Evolutionary conservation across 1,140 invertebrate species (phyloP).

Genomic region (Protaetia brevitarsis): DNA sequence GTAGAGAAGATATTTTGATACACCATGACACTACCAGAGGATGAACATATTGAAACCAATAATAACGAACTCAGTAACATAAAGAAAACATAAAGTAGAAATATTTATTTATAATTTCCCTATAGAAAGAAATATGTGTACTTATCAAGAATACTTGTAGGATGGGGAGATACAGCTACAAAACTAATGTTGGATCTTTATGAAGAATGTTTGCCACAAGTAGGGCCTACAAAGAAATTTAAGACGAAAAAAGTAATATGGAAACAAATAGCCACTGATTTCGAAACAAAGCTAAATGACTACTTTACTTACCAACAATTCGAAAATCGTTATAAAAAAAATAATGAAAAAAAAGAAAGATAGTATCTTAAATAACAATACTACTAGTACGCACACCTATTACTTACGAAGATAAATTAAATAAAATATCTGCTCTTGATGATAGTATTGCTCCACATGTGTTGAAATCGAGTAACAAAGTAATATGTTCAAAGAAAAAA

Average conservation of each 20-base stretch:
- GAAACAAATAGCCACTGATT: constrained; percentile 12
- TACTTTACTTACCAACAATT: not conserved
- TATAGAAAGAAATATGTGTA: too few relatives aligned
- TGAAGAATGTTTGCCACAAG: not conserved
- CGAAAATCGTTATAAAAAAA: constrained; percentile 21
- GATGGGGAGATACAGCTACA: constrained; percentile 15
- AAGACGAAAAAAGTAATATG: constrained; percentile 27
- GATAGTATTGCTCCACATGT: constrained; percentile 12
- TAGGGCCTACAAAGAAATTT: constrained; percentile 27
- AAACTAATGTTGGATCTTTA: constrained; percentile 20
- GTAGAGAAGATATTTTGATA: not conserved
- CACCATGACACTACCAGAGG: not conserved
- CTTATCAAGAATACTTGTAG: too few relatives aligned
- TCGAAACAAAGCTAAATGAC: not conserved
- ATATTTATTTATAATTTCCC: not conserved
- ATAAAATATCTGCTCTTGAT: constrained; percentile 16
- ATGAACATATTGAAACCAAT: not conserved
- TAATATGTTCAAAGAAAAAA: not conserved
- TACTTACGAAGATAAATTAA: constrained; percentile 6
- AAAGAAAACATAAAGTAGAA: not conserved
- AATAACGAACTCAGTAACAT: not conserved
- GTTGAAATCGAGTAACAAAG: not conserved
- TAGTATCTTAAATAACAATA: not conserved
- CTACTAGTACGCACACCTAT: not conserved
- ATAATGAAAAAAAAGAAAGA: constrained; percentile 19